phyloP scores from a whole-genome alignment of 2,797 vertebrate genomes.

The Siniperca undulata region DNA sequence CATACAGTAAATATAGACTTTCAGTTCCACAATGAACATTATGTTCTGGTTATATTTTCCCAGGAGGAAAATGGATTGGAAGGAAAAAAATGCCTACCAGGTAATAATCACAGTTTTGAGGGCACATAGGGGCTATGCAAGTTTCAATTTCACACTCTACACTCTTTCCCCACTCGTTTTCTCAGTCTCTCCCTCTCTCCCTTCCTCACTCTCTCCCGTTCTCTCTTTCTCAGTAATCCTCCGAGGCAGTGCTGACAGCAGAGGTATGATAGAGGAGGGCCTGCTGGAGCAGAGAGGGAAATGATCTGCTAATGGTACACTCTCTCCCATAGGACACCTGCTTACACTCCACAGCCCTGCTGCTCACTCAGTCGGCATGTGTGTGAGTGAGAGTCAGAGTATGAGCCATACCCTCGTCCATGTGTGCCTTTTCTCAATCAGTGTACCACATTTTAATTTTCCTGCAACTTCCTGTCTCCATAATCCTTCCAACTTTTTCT shows the following conservation, averaged over 20 bases:
- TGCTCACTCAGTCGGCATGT: conserved; percentile 65
- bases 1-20: conserved; percentile 44
- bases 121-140: conserved; percentile 76
- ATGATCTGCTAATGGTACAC: conserved; percentile 85
- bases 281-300: conserved; percentile 79
- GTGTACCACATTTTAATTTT: conserved; percentile 31
- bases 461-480: conserved; percentile 8
- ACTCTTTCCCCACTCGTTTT: conserved; percentile 60
- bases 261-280: conserved; percentile 81
- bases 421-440: conserved; percentile 45
- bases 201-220: conserved; percentile 22
- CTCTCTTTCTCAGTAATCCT: conserved; percentile 76
- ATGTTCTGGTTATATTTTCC: conserved; percentile 46
- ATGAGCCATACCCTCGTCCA: conserved; percentile 27
- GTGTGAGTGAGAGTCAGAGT: conserved; percentile 25
- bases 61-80: conserved; percentile 47
- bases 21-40: conserved; percentile 38
- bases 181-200: conserved; percentile 41
- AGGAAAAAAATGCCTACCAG: conserved; percentile 42
- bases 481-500: conserved; percentile 4
- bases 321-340: conserved; percentile 82
- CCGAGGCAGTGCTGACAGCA: conserved; percentile 77
- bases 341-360: conserved; percentile 79
- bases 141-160: conserved; percentile 82
- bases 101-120: conserved; percentile 79